Base-by-base conservation (phyloP, 2,888 invertebrate species). In the Euspilapteryx auroguttella region DNA sequence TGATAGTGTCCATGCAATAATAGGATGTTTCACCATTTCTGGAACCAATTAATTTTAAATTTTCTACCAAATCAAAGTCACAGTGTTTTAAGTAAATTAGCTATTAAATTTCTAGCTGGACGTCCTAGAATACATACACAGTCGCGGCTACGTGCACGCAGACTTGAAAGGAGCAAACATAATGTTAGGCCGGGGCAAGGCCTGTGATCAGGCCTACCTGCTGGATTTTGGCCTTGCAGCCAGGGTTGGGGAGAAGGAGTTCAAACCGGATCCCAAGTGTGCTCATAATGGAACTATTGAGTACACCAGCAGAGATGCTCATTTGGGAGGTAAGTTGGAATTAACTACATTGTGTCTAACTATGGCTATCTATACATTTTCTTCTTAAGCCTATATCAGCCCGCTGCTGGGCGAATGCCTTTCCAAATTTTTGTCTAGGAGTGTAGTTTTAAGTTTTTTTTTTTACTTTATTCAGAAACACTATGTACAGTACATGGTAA, bases 231-330 rank as follows among this genome's bases (percentile, higher is more conserved):
- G 98, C 0, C 71, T 98, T 21, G 95, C 94, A 0, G 82, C 85
- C 9, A 83, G 84, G 38, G 87, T 82, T 40, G 81, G 80, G 2
- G 85, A 84, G 0, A 88, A 87, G 44, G 86, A 86, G 32, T 94
- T 89, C 53, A 91, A 90, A 53, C 85, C 88, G 0, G 92, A 97
- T 63, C 89, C 91, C 0, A 90, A 90, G 43, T 88, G 86, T 54
- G 94, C 94, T 35, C 97, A 99, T 53, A 91, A 99, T 59, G 99
- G 99, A 1, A 99, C 99, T 0, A 88, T 96, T 34, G 95, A 98
- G 50, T 99, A 94, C 54, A 92, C 95, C 0, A 96, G 96, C 40
- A 76, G 93, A 34, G 99, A 99, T 78, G 96, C 96, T 3, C 99
- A 99, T 66, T 79, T 86, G 39, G 98, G 98, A 68, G 86, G 87